phyloP scores from a whole-genome alignment of 2,888 invertebrate genomes.

The Cyclophora punctaria region DNA sequence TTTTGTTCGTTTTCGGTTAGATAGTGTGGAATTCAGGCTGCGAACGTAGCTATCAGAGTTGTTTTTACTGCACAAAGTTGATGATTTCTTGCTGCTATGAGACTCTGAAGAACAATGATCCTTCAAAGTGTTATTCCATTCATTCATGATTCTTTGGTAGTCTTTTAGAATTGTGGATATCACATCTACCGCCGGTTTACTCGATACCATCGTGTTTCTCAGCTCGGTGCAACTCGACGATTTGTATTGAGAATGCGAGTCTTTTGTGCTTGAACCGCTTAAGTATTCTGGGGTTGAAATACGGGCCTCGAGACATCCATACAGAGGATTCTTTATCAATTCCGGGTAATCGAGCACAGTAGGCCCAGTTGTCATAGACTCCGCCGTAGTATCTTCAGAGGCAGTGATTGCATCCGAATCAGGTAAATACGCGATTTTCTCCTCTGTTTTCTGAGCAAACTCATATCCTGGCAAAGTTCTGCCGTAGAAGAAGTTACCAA shows the following conservation, averaged over 20 bases:
- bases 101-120: conserved; percentile 52
- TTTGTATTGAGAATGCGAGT: conserved; percentile 45
- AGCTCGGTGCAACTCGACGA: conserved; percentile 63
- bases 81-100: conserved; percentile 38
- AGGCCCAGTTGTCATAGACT: conserved; percentile 47
- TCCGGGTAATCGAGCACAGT: conserved; percentile 58
- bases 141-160: conserved; percentile 66
- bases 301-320: conserved; percentile 50
- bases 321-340: conserved; percentile 58
- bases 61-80: conserved; percentile 39
- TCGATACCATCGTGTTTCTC: conserved; percentile 48
- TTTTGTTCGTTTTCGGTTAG: conserved; percentile 45
- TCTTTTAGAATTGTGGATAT: conserved; percentile 52
- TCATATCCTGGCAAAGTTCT: conserved; percentile 60
- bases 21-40: conserved; percentile 55
- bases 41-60: conserved; percentile 50
- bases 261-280: conserved; percentile 46
- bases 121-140: conserved; percentile 63
- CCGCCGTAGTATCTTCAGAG: conserved; percentile 55
- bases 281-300: conserved; percentile 45
- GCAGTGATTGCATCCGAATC: conserved; percentile 61
- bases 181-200: conserved; percentile 39
- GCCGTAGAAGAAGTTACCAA: conserved; percentile 68
- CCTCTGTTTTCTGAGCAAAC: conserved; percentile 50
- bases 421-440: conserved; percentile 59